Base-by-base conservation (phyloP, 2,113 vertebrate genomes). In the Pteronura brasiliensis region DNA sequence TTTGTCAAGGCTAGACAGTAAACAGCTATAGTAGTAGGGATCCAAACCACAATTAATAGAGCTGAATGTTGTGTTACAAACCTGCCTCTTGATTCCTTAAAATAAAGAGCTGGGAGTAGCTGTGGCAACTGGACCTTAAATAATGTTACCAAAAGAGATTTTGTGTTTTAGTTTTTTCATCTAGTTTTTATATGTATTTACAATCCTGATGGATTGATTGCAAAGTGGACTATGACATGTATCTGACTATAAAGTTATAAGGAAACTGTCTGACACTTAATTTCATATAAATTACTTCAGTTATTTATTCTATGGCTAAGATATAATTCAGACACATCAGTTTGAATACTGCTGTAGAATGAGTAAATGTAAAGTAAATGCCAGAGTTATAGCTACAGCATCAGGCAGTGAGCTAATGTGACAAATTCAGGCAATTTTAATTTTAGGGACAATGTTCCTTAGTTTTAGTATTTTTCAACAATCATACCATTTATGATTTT, bases 251-350 rank as follows among this genome's bases (percentile, higher is more conserved):
- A 90, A 94, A 97, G 27, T 96, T 98, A 96, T 85, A 86, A 71
- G 59, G 93, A 96, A 98, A 96, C 83, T 93, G 76, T 88, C 97
- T 95, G 98, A 96, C n/a, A 57, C 59, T 97, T 98, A 96, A 72
- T 49, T 98, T 93, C 98, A 87, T 97, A 98, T 97, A 98, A 98
- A 96, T 97, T 94, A 80, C 77, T 97, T 98, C 67, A 92, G 69
- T 98, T 97, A 82, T 90, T 98, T 98, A 55, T 36, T 98, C 83
- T 83, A 49, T 94, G 84, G 9, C 69, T 96, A 93, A 93, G 44
- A 88, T 97, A 71, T 36, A 97, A 88, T 96, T 95, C 72, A 97
- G 52, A 96, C 2, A 23, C 17, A 90, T 96, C 74, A 84, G 5
- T 96, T 59, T 96, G 90, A 95, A 90, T 97, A 67, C 44, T 85